These are phyloP conservation scores for Leptinotarsa lineolata DNA, from an alignment of 1,140 invertebrate species.

Conservation along the genomic window DNA sequence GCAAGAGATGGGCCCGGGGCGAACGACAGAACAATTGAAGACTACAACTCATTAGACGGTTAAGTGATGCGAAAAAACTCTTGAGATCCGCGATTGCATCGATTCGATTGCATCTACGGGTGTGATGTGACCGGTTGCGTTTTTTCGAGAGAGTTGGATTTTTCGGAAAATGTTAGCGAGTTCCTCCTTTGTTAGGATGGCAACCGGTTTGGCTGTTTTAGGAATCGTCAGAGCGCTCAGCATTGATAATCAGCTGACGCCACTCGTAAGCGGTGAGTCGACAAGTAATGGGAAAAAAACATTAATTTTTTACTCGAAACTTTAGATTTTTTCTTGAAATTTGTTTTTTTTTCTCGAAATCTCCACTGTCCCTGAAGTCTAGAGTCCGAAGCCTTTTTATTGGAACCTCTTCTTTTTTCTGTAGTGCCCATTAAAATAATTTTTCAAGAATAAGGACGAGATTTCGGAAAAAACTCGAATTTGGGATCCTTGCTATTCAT, in stretches of 20 bases:
- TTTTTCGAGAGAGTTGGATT: background rate
- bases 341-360: no score
- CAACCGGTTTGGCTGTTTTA: background rate
- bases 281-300: no score
- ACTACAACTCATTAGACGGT: background rate
- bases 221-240: background rate
- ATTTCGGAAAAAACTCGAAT: no score
- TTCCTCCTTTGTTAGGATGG: background rate
- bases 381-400: no score
- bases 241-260: background rate
- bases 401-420: no score
- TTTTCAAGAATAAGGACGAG: no score
- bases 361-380: no score
- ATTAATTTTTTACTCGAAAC: no score
- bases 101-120: background rate
- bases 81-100: background rate
- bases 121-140: background rate
- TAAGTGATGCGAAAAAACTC: background rate
- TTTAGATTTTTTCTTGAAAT: no score
- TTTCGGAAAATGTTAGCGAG: background rate
- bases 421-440: no score
- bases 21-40: background rate
- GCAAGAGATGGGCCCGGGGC: background rate
- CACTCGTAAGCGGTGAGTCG: background rate
- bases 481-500: no score